These are phyloP conservation scores for Pogonocichla stellata DNA, from an alignment of 2,113 vertebrate genomes.

Conservation along the genomic window DNA sequence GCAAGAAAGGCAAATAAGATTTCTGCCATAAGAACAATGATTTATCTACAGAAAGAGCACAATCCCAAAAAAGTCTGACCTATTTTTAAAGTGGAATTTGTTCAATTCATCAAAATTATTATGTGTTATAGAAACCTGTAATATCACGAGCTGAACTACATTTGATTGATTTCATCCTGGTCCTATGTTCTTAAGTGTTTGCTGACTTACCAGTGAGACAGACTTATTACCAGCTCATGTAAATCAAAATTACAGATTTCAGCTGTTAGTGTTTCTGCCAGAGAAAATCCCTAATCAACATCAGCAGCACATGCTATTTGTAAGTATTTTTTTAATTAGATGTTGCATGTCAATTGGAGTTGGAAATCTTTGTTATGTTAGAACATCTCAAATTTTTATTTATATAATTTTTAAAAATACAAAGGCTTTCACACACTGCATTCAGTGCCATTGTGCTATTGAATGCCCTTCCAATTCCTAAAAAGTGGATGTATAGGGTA, in stretches of 20 bases:
- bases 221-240: background rate
- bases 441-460: background rate
- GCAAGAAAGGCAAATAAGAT: background rate
- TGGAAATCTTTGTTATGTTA: background rate
- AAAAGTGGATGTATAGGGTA: background rate
- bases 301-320: background rate
- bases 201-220: background rate
- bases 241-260: background rate
- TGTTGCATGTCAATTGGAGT: background rate
- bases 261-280: background rate
- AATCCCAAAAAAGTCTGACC: background rate
- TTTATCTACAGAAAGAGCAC: background rate
- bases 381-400: background rate
- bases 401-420: background rate
- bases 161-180: background rate
- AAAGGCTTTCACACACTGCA: background rate
- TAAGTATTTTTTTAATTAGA: background rate
- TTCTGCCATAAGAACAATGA: background rate
- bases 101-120: background rate
- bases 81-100: background rate
- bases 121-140: background rate
- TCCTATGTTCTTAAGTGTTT: background rate
- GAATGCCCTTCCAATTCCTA: background rate
- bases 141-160: background rate
- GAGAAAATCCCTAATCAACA: background rate